Conservation (phyloP, 2,113 vertebrate genomes). For the Lontra canadensis region DNA sequence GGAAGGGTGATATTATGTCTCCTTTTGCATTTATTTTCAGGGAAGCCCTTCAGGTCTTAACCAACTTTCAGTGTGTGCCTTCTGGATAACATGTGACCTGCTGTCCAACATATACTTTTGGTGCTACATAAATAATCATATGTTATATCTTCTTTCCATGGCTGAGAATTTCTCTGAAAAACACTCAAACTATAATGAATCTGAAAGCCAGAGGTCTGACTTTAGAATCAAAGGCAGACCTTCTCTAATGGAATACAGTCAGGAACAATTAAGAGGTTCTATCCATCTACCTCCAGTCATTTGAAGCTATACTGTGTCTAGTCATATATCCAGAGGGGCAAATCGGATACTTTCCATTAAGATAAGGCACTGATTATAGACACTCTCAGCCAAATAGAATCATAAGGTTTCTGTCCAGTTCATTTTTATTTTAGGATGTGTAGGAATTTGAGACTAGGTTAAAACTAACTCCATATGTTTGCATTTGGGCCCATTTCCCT, state of each 20-base stretch:
- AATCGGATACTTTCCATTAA: not conserved
- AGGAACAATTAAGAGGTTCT: not conserved
- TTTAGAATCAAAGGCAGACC: not conserved
- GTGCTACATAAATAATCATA: not conserved
- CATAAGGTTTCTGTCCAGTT: not conserved
- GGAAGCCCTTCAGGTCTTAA: not conserved
- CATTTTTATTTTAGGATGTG: constrained; percentile 34
- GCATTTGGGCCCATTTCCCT: not conserved
- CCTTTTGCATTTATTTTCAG: not conserved
- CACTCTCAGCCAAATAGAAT: not conserved
- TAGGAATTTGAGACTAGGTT: constrained; percentile 19
- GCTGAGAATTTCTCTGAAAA: not conserved
- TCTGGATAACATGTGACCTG: not conserved
- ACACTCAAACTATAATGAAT: not conserved
- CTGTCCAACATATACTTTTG: not conserved
- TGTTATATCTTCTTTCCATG: not conserved
- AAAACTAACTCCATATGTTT: not conserved
- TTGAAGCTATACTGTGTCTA: not conserved
- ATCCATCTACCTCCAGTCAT: not conserved
- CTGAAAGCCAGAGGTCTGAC: not conserved
- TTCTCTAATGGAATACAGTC: not conserved
- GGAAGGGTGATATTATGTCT: not conserved
- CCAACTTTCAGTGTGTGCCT: not conserved
- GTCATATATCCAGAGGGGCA: not conserved
- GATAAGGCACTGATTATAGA: not conserved